A percentile compares a stretch with the other conserved stretches of the same genome.
phyloP scores from a whole-genome alignment of 92 coral and sea anemone species.

The Galaxea fascicularis region DNA sequence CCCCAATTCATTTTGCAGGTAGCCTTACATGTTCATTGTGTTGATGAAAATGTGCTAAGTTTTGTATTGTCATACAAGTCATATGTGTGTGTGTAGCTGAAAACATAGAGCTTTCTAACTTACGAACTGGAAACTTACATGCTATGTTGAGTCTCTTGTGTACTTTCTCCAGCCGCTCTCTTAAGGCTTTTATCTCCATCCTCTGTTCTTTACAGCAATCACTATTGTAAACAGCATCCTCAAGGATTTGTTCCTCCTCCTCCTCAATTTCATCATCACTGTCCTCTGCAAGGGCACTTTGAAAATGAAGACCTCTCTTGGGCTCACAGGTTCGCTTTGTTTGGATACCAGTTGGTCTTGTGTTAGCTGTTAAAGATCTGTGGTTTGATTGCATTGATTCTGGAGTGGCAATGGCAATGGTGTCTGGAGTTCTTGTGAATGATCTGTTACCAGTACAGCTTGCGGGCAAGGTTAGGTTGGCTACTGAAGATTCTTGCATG shows the following conservation, averaged over 20 bases:
- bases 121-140: too few relatives aligned
- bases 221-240: constrained; percentile 21
- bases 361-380: constrained; percentile 22
- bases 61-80: neutral
- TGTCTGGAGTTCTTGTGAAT: constrained; percentile 34
- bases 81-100: neutral
- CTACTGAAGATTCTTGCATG: constrained; percentile 46
- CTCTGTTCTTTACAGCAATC: constrained; percentile 45
- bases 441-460: constrained; percentile 20
- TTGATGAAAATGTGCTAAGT: constrained; percentile 5
- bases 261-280: constrained; percentile 45
- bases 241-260: constrained; percentile 46
- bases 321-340: constrained; percentile 22
- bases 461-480: constrained; percentile 51
- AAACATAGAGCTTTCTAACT: neutral
- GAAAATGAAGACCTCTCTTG: constrained; percentile 36
- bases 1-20: too few relatives aligned
- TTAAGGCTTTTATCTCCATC: too few relatives aligned
- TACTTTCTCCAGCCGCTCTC: too few relatives aligned
- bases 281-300: constrained; percentile 32
- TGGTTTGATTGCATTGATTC: constrained; percentile 21
- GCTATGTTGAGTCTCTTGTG: neutral
- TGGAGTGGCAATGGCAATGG: constrained; percentile 35
- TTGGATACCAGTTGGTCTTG: constrained; percentile 34
- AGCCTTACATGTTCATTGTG: constrained; percentile 3